Evolutionary conservation across 2,113 vertebrate genomes (phyloP), one percentile per base, ranked within the genome.

Genomic region (Argyrosomus japonicus): DNA sequence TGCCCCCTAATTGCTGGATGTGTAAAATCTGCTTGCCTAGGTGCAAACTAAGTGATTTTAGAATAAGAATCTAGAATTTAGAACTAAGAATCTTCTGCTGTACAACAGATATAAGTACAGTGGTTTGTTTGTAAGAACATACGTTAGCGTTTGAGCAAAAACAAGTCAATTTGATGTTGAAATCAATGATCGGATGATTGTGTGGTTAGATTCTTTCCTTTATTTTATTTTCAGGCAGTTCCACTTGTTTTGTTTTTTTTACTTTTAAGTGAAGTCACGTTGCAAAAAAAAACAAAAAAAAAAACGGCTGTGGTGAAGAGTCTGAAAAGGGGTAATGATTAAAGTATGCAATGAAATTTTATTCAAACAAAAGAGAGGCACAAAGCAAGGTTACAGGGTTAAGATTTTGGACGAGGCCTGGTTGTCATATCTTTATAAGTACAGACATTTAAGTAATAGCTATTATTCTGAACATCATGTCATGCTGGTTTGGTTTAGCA

Each of bases 401-500:
- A 40, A 40, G 75, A 75, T 81, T 86, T 77, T 43, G 61, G 43
- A 83, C 61, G 67, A 73, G 47, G 17, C 15, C 40, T 40, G 18
- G 48, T 71, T 75, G 27, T 79, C 32, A 48, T 12, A 67, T 72
- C 62, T 68, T 68, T 69, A 64, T 15, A 11, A 57, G 63, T 74
- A 29, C 29, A 69, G 57, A 79, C 51, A 19, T 75, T 70, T 36
- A 56, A 51, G 48, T 36, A 67, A 47, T 12, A 14, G 29, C 36
- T 27, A 83, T 83, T 53, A 74, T 13, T 57, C 9, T 65, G 57
- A 47, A 50, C 50, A 67, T 76, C 27, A 25, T 36, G 40, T 57
- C 74, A 68, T 75, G 69, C 68, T 75, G 56, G 72, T 77, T 78
- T 57, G 25, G 27, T 78, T 79, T n/a, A 54, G 76, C 60, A 32